Conservation (phyloP, 2,113 vertebrate species). For the Choloepus hoffmanni region DNA sequence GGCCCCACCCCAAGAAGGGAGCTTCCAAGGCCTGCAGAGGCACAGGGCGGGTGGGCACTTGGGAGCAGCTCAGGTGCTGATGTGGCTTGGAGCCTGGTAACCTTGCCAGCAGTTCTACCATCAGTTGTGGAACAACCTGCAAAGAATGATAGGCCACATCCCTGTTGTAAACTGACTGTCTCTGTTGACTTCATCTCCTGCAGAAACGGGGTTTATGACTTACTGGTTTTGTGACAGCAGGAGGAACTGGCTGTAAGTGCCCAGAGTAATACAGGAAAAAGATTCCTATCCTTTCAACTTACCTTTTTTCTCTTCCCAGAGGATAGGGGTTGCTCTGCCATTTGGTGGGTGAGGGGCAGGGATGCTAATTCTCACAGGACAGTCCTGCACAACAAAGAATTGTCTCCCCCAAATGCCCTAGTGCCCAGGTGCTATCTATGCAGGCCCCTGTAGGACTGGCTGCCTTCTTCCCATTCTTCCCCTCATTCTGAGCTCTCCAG, state of each 20-base stretch:
- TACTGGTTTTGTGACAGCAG: not conserved
- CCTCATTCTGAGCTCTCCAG: not conserved
- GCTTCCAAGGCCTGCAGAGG: not conserved
- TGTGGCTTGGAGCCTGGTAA: not conserved
- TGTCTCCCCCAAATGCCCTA: not conserved
- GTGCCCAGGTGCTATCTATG: not conserved
- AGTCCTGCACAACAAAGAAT: not conserved
- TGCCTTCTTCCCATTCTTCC: no score
- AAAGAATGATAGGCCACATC: not conserved
- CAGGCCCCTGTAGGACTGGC: accelerated
- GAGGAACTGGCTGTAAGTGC: not conserved
- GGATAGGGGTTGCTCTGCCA: not conserved
- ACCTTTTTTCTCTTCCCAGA: not conserved
- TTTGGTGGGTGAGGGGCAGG: not conserved
- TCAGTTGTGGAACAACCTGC: not conserved
- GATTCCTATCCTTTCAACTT: not conserved
- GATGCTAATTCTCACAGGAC: not conserved
- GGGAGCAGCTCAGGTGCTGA: no score
- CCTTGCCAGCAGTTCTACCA: not conserved
- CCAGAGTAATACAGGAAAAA: not conserved
- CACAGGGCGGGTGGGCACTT: not conserved
- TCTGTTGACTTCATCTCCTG: not conserved
- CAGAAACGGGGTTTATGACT: not conserved
- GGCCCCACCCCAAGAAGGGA: not conserved
- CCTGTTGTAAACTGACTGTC: not conserved